Evolutionary conservation across 2,888 invertebrate species (phyloP).

Genomic region (Rotaria sp.): DNA sequence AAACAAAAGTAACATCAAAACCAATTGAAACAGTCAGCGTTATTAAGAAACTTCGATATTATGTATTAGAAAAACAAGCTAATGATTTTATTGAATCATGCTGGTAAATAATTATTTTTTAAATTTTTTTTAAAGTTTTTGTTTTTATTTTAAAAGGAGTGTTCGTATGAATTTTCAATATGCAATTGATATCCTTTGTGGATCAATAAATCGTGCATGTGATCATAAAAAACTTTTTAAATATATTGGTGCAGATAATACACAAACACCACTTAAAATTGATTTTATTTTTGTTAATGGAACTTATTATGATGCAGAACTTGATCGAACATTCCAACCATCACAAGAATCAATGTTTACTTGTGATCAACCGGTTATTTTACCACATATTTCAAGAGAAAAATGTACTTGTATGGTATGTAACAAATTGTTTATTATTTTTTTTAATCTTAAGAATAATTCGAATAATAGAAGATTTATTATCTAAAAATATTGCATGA

Average conservation of each 20-base stretch:
- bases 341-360: constrained; percentile 28
- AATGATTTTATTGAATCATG: constrained; percentile 37
- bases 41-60: constrained; percentile 31
- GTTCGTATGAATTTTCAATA: constrained; percentile 37
- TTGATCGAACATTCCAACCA: not conserved
- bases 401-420: constrained; percentile 38
- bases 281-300: constrained; percentile 34
- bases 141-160: not conserved
- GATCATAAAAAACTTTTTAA: constrained; percentile 27
- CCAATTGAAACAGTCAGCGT: constrained; percentile 11
- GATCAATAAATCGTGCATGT: constrained; percentile 28
- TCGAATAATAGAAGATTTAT: too few species aligned
- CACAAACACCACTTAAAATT: constrained; percentile 34
- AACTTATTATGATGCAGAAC: constrained; percentile 25
- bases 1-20: not conserved
- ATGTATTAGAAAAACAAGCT: constrained; percentile 31
- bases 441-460: too few species aligned
- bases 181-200: constrained; percentile 40
- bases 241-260: constrained; percentile 32
- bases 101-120: not conserved
- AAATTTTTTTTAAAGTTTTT: not conserved
- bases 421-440: not conserved
- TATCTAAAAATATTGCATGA: too few species aligned
- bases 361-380: constrained; percentile 31
- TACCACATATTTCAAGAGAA: constrained; percentile 24